Evolutionary conservation across 2,113 vertebrate genomes (phyloP).

Genomic region (Thamnophis sirtalis): DNA sequence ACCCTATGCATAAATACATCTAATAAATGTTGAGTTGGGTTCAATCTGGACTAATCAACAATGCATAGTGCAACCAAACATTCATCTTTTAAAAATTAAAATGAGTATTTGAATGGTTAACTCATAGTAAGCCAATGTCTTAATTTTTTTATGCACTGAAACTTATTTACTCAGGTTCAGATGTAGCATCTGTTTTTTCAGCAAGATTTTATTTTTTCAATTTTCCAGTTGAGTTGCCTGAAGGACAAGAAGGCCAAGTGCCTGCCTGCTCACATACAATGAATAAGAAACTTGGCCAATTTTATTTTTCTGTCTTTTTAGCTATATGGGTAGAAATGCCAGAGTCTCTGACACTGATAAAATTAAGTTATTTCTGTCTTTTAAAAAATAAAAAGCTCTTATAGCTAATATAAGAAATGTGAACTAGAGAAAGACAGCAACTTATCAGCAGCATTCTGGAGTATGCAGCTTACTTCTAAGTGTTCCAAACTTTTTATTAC

Average conservation of each 20-base stretch:
- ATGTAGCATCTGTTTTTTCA: conserved; percentile 30
- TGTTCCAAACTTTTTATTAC: background rate
- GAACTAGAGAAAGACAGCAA: background rate
- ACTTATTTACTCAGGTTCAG: conserved; percentile 17
- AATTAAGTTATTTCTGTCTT: background rate
- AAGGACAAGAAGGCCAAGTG: conserved; percentile 19
- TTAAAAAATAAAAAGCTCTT: background rate
- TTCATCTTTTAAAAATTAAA: conserved; percentile 8
- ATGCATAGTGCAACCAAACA: background rate
- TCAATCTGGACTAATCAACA: background rate
- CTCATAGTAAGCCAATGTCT: background rate
- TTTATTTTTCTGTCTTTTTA: conserved; percentile 6
- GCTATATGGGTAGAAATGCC: background rate
- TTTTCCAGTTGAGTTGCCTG: conserved; percentile 34
- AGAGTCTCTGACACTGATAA: background rate
- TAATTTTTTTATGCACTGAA: conserved; percentile 20
- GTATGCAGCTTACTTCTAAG: background rate
- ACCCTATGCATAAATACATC: background rate
- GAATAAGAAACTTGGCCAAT: conserved; percentile 9
- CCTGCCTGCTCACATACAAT: conserved; percentile 13
- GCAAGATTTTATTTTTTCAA: conserved; percentile 28
- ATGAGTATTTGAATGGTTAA: background rate
- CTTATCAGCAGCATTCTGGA: background rate
- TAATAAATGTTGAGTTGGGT: conserved; percentile 2
- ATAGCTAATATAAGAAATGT: background rate